phyloP scores from a whole-genome alignment of 2,888 invertebrate species.

The Ypsolopha scabrella region DNA sequence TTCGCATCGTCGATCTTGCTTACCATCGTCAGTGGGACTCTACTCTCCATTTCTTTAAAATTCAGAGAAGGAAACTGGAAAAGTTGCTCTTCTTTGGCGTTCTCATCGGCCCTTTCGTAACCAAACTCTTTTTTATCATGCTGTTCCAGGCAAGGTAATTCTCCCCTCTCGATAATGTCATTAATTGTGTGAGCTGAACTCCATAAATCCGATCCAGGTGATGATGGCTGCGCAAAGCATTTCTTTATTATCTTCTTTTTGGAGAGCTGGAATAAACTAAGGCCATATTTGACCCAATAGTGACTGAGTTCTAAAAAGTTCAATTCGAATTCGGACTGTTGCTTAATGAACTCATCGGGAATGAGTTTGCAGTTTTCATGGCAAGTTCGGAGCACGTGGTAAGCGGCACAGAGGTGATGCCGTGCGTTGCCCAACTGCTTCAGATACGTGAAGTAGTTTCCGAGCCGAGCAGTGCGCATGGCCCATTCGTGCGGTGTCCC shows the following conservation, averaged over 20 bases:
- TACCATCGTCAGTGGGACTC: conserved; percentile 34
- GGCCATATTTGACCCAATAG: conserved; percentile 72
- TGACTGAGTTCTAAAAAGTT: conserved; percentile 65
- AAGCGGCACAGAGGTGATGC: conserved; percentile 75
- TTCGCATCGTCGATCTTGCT: conserved; percentile 57
- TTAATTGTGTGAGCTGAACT: conserved; percentile 11
- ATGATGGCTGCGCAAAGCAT: conserved; percentile 42
- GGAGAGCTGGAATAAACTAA: conserved; percentile 68
- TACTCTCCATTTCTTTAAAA: conserved; percentile 42
- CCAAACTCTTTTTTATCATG: conserved; percentile 32
- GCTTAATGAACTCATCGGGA: conserved; percentile 49
- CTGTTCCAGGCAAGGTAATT: conserved; percentile 15
- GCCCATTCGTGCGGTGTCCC: conserved; percentile 72
- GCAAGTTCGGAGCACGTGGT: conserved; percentile 65
- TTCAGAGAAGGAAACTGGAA: conserved; percentile 44
- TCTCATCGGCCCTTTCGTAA: too few relatives aligned
- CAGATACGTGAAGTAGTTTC: conserved; percentile 59
- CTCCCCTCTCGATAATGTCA: too few relatives aligned
- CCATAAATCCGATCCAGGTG: conserved; percentile 40
- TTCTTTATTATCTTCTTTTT: conserved; percentile 54
- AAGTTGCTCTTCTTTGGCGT: conserved; percentile 11
- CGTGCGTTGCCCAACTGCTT: conserved; percentile 61
- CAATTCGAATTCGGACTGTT: conserved; percentile 51
- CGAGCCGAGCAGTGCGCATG: conserved; percentile 62
- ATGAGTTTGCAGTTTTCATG: conserved; percentile 62